Conservation (phyloP, 1,140 invertebrate species). For the Carposina sasakii region DNA sequence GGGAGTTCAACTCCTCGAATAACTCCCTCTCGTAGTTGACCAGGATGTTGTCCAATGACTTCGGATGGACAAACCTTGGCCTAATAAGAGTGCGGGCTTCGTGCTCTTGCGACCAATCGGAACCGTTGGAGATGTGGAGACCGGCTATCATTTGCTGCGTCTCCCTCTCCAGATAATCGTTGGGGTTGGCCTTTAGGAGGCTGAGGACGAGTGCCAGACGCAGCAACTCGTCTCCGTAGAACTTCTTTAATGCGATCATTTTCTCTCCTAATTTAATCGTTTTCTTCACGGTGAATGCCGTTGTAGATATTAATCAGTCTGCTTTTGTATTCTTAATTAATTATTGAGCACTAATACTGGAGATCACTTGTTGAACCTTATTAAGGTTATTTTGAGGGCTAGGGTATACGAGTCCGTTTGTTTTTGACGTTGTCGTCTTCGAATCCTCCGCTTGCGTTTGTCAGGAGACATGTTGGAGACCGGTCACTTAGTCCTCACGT, state of each 20-base stretch:
- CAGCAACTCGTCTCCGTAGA: conserved; percentile 84
- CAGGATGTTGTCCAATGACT: conserved; percentile 81
- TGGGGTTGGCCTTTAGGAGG: conserved; percentile 82
- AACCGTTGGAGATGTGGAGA: conserved; percentile 77
- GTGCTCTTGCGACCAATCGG: conserved; percentile 76
- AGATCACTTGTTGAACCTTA: conserved; percentile 46
- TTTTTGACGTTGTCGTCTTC: conserved; percentile 19
- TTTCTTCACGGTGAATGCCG: conserved; percentile 16
- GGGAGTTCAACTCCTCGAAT: conserved; percentile 83
- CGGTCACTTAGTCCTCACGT: conserved; percentile 38
- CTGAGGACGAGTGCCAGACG: conserved; percentile 85
- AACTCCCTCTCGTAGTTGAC: conserved; percentile 81
- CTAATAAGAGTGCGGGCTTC: conserved; percentile 70
- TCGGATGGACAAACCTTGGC: conserved; percentile 79
- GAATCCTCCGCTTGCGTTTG: conserved; percentile 52
- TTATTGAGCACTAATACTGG: conserved; percentile 62
- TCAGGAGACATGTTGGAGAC: conserved; percentile 56
- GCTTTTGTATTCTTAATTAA: conserved; percentile 21
- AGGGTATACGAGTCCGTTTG: conserved; percentile 42
- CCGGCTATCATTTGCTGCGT: conserved; percentile 65
- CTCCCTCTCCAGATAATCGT: conserved; percentile 76
- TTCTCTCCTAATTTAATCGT: neutral
- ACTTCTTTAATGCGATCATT: conserved; percentile 84
- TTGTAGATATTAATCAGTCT: conserved; percentile 14
- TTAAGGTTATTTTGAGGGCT: conserved; percentile 22